A percentile compares a stretch with the other conserved stretches of the same genome.
Conservation (phyloP, 2,797 vertebrate species). For the Pachyuromys duprasi region DNA sequence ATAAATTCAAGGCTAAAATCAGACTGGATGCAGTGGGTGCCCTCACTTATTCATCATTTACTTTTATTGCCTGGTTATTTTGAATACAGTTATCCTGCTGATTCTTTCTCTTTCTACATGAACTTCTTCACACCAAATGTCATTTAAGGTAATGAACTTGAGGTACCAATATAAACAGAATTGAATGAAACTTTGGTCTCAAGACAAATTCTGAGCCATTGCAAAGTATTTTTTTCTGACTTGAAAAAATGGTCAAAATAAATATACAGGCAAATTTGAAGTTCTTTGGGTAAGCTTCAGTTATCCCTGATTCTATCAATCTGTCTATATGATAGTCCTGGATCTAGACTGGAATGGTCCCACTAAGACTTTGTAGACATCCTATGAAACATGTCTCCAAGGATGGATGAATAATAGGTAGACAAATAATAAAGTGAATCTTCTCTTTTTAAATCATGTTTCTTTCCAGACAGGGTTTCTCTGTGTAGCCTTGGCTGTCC, state of each 20-base stretch:
- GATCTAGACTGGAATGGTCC: background rate
- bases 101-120: background rate
- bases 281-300: background rate
- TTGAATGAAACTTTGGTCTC: slow-evolving; percentile 37
- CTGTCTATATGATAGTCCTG: background rate
- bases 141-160: slow-evolving; percentile 2
- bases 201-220: background rate
- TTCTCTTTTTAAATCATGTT: background rate
- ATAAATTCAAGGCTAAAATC: slow-evolving; percentile 18
- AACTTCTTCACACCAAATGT: background rate
- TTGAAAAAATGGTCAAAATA: background rate
- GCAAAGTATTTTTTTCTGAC: background rate
- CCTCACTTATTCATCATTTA: background rate
- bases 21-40: background rate
- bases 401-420: background rate
- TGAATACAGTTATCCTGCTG: background rate
- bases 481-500: too few relatives aligned
- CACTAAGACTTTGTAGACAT: background rate
- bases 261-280: background rate
- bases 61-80: background rate
- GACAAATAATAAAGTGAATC: background rate
- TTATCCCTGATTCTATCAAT: background rate
- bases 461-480: too few relatives aligned
- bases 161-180: background rate
- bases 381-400: background rate